These are phyloP conservation scores for Amniataba percoides DNA, from an alignment of 2,797 vertebrate species.

Conservation along the genomic window DNA sequence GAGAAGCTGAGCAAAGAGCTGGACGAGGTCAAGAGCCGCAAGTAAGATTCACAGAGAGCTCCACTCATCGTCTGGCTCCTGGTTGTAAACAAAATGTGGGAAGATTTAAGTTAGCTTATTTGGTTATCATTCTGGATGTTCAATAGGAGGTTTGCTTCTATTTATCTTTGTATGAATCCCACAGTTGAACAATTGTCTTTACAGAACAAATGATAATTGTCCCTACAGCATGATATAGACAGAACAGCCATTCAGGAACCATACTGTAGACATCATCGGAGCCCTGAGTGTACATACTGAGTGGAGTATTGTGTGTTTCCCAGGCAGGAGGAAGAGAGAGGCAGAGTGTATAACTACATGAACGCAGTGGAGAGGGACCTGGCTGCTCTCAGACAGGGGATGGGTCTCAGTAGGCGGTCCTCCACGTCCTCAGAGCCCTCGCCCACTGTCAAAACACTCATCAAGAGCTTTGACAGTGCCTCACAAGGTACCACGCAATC, in stretches of 20 bases:
- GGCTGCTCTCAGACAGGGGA: conserved; percentile 94
- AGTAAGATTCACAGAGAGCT: conserved; percentile 84
- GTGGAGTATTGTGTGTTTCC: conserved; percentile 16
- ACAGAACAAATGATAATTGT: neutral
- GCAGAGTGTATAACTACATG: conserved; percentile 98
- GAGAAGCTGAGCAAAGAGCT: conserved; percentile 95
- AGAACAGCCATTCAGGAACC: neutral
- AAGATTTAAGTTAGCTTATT: conserved; percentile 16
- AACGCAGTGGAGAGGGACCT: conserved; percentile 95
- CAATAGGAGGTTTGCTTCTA: neutral
- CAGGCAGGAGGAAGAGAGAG: conserved; percentile 96
- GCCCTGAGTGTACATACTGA: neutral
- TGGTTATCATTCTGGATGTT: conserved; percentile 12
- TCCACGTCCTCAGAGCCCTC: conserved; percentile 96
- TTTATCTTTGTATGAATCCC: conserved; percentile 7
- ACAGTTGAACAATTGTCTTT: neutral
- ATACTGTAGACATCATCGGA: neutral
- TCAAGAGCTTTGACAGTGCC: conserved; percentile 97
- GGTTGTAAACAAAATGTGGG: conserved; percentile 27
- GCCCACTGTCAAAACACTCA: conserved; percentile 96
- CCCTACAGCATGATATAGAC: neutral
- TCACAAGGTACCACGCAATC: conserved; percentile 80
- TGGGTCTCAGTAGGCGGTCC: conserved; percentile 94
- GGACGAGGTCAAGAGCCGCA: conserved; percentile 96
- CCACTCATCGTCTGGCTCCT: conserved; percentile 23